Conservation (phyloP, 2,888 invertebrate genomes). For the Pycnomerus fuliginosus region DNA sequence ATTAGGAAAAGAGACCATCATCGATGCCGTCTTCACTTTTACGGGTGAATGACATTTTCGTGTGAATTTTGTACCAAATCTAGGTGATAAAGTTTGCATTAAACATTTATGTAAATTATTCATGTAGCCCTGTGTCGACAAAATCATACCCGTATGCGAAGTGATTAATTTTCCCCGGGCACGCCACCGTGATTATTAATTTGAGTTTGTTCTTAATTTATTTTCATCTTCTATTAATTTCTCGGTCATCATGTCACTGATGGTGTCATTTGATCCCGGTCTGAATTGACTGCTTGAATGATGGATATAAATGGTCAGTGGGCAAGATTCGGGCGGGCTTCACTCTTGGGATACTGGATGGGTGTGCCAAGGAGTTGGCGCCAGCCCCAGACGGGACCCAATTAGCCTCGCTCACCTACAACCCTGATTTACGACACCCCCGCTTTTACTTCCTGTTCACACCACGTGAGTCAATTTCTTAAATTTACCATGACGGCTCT, state of each 20-base stretch:
- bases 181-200: conserved; percentile 27
- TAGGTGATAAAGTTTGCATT: conserved; percentile 38
- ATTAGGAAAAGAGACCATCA: conserved; percentile 25
- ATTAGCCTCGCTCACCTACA: conserved; percentile 51
- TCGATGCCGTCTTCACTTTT: conserved; percentile 25
- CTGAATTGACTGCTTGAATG: too few relatives aligned
- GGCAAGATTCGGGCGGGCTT: conserved; percentile 28
- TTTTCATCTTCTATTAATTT: conserved; percentile 21
- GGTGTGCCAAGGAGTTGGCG: conserved; percentile 38
- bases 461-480: conserved; percentile 29
- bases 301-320: conserved; percentile 40
- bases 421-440: conserved; percentile 51
- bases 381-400: conserved; percentile 50
- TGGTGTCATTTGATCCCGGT: conserved; percentile 15
- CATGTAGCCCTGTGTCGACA: conserved; percentile 35
- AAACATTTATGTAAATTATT: conserved; percentile 38
- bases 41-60: conserved; percentile 33
- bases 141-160: conserved; percentile 31
- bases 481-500: too few relatives aligned
- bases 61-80: conserved; percentile 36
- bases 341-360: conserved; percentile 7
- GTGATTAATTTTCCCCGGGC: conserved; percentile 38
- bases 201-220: conserved; percentile 27
- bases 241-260: neutral
- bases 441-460: conserved; percentile 49